Evolutionary conservation across 2,113 vertebrate species (phyloP).

Genomic region (Nothoprocta perdicaria): DNA sequence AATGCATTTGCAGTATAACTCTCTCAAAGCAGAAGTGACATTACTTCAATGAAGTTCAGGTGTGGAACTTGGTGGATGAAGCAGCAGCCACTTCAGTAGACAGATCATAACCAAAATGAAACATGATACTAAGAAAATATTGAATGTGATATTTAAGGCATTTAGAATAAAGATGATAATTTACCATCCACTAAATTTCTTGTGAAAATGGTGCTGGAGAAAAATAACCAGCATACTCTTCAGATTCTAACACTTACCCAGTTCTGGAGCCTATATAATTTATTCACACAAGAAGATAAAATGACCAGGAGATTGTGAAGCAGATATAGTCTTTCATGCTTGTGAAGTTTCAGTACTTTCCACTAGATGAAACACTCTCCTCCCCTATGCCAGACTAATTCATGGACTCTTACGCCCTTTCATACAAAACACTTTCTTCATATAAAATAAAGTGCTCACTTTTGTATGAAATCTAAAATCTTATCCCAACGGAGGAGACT

Average conservation of each 20-base stretch:
- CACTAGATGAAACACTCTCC: neutral
- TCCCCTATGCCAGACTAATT: neutral
- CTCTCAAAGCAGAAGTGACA: neutral
- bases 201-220: neutral
- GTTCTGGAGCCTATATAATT: constrained; percentile 9
- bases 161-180: neutral
- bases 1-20: constrained; percentile 1
- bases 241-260: neutral
- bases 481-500: neutral
- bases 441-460: neutral
- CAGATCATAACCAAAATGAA: neutral
- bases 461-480: neutral
- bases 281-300: constrained; percentile 5
- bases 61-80: constrained; percentile 28
- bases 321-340: neutral
- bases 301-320: neutral
- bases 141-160: neutral
- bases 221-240: neutral
- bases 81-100: neutral
- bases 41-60: neutral
- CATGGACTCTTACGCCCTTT: neutral
- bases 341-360: neutral
- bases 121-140: neutral
- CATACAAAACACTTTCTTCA: neutral
- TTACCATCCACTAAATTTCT: neutral